Evolutionary conservation across 2,888 invertebrate genomes (phyloP).

Genomic region (Dinocampus coccinellae): DNA sequence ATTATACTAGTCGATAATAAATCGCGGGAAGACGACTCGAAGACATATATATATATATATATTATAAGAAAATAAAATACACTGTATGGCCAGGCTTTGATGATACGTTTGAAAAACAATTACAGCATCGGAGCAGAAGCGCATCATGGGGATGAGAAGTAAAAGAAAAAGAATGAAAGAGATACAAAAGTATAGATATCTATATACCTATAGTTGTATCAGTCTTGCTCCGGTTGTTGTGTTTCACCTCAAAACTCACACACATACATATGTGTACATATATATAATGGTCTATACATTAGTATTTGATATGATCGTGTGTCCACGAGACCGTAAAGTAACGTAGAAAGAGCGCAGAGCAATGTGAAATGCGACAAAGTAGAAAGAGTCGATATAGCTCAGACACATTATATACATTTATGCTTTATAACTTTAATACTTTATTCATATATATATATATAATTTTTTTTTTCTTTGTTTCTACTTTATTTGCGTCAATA

Average conservation of each 20-base stretch:
- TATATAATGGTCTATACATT: not conserved
- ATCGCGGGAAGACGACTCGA: conserved; percentile 30
- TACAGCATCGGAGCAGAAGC: conserved; percentile 46
- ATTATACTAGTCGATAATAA: conserved; percentile 20
- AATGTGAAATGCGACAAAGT: conserved; percentile 5
- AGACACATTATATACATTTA: not conserved
- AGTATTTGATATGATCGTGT: not conserved
- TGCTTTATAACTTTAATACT: too few relatives aligned
- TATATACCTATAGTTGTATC: not conserved
- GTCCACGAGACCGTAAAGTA: not conserved
- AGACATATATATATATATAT: conserved; percentile 17
- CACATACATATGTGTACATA: not conserved
- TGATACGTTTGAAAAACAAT: conserved; percentile 58
- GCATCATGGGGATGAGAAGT: conserved; percentile 37
- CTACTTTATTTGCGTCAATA: not conserved
- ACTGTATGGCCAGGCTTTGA: conserved; percentile 46
- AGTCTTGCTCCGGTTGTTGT: not conserved
- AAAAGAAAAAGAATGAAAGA: not conserved
- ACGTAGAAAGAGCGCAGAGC: not conserved
- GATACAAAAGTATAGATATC: not conserved
- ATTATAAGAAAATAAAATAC: conserved; percentile 47
- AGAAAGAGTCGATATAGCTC: conserved; percentile 1
- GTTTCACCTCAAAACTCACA: too few relatives aligned
- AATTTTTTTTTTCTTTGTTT: not conserved
- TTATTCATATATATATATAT: not conserved